Conservation (phyloP, 64 coral and sea anemone species). For the Acropora tenuis region DNA sequence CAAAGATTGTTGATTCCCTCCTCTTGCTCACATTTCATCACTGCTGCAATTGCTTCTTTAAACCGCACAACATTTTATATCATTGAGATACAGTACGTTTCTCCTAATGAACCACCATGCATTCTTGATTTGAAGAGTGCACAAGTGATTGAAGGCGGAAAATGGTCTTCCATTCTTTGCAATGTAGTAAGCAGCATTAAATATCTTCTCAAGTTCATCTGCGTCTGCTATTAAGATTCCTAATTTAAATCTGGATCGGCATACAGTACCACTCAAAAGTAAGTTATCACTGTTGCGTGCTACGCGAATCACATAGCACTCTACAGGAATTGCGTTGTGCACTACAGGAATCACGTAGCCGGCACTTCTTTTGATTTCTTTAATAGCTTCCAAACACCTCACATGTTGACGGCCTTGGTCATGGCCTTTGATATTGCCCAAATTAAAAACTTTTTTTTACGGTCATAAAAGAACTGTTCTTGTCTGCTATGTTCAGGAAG, state of each 20-base stretch:
- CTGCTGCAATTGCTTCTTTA: neutral
- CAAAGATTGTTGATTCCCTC: neutral
- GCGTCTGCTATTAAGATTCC: slow-evolving; percentile 23
- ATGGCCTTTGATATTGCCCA: slow-evolving; percentile 38
- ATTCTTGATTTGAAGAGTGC: neutral
- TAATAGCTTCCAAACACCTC: slow-evolving; percentile 17
- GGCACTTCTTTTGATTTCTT: slow-evolving; percentile 17
- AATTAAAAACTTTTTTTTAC: slow-evolving; percentile 24
- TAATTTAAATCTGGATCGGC: neutral
- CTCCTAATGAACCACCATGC: too few relatives aligned
- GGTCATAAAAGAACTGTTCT: slow-evolving; percentile 15
- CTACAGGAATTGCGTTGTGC: too few relatives aligned
- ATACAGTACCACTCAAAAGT: neutral
- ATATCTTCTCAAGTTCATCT: neutral
- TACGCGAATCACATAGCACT: too few relatives aligned
- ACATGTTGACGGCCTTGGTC: slow-evolving; percentile 30
- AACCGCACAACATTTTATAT: too few relatives aligned
- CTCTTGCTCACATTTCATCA: slow-evolving; percentile 42
- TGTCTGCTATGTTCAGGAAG: slow-evolving; percentile 37
- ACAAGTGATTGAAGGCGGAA: slow-evolving; percentile 33
- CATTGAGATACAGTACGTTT: too few relatives aligned
- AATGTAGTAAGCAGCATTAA: slow-evolving; percentile 50
- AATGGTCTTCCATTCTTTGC: slow-evolving; percentile 35
- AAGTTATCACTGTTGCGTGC: too few relatives aligned
- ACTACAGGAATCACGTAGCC: too few relatives aligned